These are phyloP conservation scores for Tyria jacobaeae DNA, from an alignment of 2,888 invertebrate species.

Conservation along the genomic window DNA sequence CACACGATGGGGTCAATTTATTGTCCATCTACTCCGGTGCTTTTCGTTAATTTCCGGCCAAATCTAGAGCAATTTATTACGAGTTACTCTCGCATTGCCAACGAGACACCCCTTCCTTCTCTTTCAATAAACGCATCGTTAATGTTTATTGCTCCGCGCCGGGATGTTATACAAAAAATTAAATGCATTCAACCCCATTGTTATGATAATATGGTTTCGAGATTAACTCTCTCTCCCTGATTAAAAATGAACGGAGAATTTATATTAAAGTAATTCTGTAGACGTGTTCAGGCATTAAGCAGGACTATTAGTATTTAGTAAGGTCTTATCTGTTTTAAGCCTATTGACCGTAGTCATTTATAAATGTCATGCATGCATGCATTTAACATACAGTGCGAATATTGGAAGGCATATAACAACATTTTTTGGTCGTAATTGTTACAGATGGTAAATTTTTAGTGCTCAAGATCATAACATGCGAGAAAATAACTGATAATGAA, in stretches of 20 bases:
- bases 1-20: conserved; percentile 65
- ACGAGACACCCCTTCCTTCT: conserved; percentile 54
- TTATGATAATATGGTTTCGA: conserved; percentile 63
- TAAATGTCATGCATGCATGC: conserved; percentile 53
- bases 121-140: conserved; percentile 63
- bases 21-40: conserved; percentile 65
- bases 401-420: not conserved
- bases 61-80: conserved; percentile 68
- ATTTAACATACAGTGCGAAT: conserved; percentile 28
- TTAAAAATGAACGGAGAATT: conserved; percentile 34
- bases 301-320: conserved; percentile 47
- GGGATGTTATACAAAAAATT: conserved; percentile 58
- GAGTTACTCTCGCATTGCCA: conserved; percentile 59
- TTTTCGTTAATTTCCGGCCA: conserved; percentile 74
- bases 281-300: conserved; percentile 52
- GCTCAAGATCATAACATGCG: not conserved
- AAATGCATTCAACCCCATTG: conserved; percentile 63
- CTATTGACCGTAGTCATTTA: conserved; percentile 31
- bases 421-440: not conserved
- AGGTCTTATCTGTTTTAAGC: conserved; percentile 34
- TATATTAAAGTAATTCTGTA: conserved; percentile 33
- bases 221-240: conserved; percentile 48
- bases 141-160: conserved; percentile 43
- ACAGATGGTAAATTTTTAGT: not conserved
- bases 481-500: not conserved